Percentiles rank a stretch among this genome's conserved stretches.
Conservation (phyloP, 2,888 invertebrate species). For the Ennomos erosarius region DNA sequence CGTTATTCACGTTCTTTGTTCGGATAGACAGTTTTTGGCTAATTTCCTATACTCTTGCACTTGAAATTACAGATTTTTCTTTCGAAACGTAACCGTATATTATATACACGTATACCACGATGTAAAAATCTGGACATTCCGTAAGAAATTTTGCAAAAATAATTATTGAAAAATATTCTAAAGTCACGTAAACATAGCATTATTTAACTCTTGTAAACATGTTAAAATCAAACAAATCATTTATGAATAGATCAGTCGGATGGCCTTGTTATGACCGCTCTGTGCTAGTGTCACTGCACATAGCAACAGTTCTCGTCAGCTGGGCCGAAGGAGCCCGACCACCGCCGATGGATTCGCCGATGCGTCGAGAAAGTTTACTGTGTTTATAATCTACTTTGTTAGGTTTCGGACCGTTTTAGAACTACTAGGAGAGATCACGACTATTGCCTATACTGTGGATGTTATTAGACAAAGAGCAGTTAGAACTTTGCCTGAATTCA, state of each 20-base stretch:
- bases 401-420: constrained; percentile 33
- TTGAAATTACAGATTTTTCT: background rate
- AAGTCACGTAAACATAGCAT: background rate
- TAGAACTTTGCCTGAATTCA: background rate
- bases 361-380: constrained; percentile 53
- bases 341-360: constrained; percentile 64
- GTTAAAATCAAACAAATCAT: constrained; percentile 10
- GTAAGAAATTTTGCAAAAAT: background rate
- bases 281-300: constrained; percentile 62
- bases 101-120: background rate
- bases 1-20: constrained; percentile 59
- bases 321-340: constrained; percentile 61
- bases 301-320: constrained; percentile 82
- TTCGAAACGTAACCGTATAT: background rate
- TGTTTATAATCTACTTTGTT: constrained; percentile 46
- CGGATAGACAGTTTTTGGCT: constrained; percentile 24
- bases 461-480: constrained; percentile 15
- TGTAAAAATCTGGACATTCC: background rate
- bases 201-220: background rate
- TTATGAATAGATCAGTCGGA: background rate
- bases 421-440: constrained; percentile 23
- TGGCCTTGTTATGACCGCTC: constrained; percentile 52
- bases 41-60: constrained; percentile 5
- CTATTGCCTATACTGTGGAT: constrained; percentile 13
- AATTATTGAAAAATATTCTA: background rate